A percentile compares a stretch with the other conserved stretches of the same genome.
phyloP scores from a whole-genome alignment of 2,888 invertebrate species.

The Lucinisca nassula region DNA sequence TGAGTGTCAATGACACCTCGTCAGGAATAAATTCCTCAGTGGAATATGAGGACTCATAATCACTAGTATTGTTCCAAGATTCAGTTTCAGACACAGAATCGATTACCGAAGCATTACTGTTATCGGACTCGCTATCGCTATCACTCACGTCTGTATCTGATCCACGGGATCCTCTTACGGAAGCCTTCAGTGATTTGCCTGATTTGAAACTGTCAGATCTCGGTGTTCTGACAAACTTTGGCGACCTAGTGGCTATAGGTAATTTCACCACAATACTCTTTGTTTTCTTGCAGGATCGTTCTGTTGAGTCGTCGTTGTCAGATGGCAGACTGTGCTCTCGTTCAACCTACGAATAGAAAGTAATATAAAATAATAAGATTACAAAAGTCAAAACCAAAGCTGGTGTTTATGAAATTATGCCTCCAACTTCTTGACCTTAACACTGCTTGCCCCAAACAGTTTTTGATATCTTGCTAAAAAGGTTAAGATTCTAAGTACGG shows the following conservation, averaged over 20 bases:
- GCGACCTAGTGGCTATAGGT: not conserved
- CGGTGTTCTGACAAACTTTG: not conserved
- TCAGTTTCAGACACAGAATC: not conserved
- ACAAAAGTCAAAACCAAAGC: too few relatives aligned
- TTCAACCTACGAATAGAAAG: too few relatives aligned
- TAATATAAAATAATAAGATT: too few relatives aligned
- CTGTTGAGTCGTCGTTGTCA: not conserved
- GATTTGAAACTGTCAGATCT: not conserved
- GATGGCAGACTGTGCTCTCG: too few relatives aligned
- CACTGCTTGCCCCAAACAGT: too few relatives aligned
- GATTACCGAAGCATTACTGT: not conserved
- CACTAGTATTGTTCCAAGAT: not conserved
- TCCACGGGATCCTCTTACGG: not conserved
- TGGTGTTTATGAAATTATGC: too few relatives aligned
- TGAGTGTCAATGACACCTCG: conserved; percentile 29
- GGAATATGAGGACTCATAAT: not conserved
- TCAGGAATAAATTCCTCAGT: conserved; percentile 7
- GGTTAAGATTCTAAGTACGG: too few relatives aligned
- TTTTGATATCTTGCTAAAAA: too few relatives aligned
- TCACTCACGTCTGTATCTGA: conserved; percentile 1
- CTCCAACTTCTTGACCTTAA: too few relatives aligned
- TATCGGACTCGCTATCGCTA: not conserved
- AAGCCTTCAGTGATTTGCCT: not conserved
- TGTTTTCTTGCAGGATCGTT: not conserved
- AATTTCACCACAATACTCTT: not conserved